phyloP scores from a whole-genome alignment of 1,140 invertebrate species.

The Papilio dardanus region DNA sequence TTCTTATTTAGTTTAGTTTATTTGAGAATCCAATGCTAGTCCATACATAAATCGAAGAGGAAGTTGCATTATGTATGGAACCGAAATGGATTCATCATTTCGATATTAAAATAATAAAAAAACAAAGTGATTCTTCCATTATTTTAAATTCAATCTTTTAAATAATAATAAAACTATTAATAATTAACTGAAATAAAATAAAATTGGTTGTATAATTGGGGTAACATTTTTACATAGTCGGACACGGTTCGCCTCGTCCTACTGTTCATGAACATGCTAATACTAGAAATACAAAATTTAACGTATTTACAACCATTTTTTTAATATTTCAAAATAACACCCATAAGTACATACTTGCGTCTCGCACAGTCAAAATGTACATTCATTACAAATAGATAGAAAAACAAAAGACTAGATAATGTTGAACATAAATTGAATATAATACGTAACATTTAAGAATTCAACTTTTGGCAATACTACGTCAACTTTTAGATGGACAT shows the following conservation, averaged over 20 bases:
- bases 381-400: conserved; percentile 68
- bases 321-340: conserved; percentile 74
- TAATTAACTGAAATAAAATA: conserved; percentile 48
- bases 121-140: conserved; percentile 35
- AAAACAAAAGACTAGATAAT: conserved; percentile 74
- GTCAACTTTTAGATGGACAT: conserved; percentile 48
- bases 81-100: conserved; percentile 65
- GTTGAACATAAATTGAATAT: conserved; percentile 59
- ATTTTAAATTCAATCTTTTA: conserved; percentile 49
- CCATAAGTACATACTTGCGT: conserved; percentile 79
- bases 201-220: conserved; percentile 61
- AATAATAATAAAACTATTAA: conserved; percentile 45
- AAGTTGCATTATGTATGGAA: conserved; percentile 79
- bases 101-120: conserved; percentile 36
- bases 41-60: conserved; percentile 78
- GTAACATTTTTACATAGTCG: conserved; percentile 60
- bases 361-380: conserved; percentile 77
- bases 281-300: conserved; percentile 82
- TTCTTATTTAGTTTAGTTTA: conserved; percentile 45
- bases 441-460: conserved; percentile 46
- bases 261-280: conserved; percentile 75
- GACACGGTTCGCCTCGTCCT: conserved; percentile 64
- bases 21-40: conserved; percentile 71
- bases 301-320: conserved; percentile 82
- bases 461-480: conserved; percentile 52